A percentile compares a stretch with the other conserved stretches of the same genome.
These are phyloP conservation scores for Muntiacus muntjak DNA, from an alignment of 2,113 vertebrate genomes.

Conservation along the genomic window DNA sequence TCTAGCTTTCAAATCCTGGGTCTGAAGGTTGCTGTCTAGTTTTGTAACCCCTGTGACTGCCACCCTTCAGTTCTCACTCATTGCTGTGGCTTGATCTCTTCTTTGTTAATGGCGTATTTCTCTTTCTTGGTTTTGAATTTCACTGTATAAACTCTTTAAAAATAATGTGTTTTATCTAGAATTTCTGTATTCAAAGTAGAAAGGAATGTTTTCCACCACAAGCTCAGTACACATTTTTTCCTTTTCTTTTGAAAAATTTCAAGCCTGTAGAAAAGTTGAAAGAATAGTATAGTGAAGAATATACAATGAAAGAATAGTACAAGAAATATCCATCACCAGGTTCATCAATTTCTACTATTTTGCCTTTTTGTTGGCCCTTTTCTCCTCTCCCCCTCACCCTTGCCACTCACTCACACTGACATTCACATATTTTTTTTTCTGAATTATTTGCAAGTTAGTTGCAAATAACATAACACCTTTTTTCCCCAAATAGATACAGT, in stretches of 20 bases:
- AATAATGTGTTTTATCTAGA: background rate
- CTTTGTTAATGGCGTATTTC: background rate
- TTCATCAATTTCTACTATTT: background rate
- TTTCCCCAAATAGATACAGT: background rate
- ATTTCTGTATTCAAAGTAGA: background rate
- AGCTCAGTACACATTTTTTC: background rate
- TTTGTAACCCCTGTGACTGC: background rate
- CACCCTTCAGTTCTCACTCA: background rate
- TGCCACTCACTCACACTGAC: too few species aligned
- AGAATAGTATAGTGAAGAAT: background rate
- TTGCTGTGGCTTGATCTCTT: background rate
- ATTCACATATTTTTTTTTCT: background rate
- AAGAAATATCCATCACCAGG: background rate
- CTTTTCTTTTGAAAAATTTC: background rate
- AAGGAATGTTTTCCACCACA: background rate
- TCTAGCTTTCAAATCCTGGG: background rate
- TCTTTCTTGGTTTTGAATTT: conserved; percentile 2
- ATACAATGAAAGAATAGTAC: background rate
- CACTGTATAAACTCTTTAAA: background rate
- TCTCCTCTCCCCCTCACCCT: background rate
- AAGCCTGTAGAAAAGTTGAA: background rate
- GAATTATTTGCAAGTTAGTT: background rate
- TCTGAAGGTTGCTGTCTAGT: background rate
- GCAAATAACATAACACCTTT: background rate
- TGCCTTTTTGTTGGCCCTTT: background rate